These are phyloP conservation scores for Oasisia sp. DNA, from an alignment of 2,888 invertebrate genomes.

Conservation along the genomic window DNA sequence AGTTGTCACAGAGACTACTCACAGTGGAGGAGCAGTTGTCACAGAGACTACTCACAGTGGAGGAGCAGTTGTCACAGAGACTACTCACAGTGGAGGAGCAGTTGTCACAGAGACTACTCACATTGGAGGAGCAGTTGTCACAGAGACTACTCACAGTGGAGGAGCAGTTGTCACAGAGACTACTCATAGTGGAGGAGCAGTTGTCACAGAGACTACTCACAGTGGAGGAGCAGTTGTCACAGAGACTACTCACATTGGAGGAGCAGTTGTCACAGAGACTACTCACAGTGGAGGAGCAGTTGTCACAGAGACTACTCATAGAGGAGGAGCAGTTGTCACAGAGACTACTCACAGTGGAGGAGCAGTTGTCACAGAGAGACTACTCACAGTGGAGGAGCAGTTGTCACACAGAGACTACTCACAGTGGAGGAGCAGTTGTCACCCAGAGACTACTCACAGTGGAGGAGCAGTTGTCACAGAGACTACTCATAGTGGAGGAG, in stretches of 20 bases:
- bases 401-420: too few species aligned
- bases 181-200: constrained; percentile 72
- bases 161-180: constrained; percentile 91
- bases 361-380: constrained; percentile 95
- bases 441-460: too few species aligned
- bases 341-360: constrained; percentile 63
- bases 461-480: constrained; percentile 87
- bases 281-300: constrained; percentile 74
- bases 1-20: constrained; percentile 97
- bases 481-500: constrained; percentile 27
- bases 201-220: constrained; percentile 97
- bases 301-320: constrained; percentile 94
- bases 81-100: constrained; percentile 72
- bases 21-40: constrained; percentile 80
- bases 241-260: constrained; percentile 71
- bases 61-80: constrained; percentile 90
- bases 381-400: constrained; percentile 72
- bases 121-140: constrained; percentile 80
- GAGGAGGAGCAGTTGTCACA: constrained; percentile 85
- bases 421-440: constrained; percentile 80
- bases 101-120: constrained; percentile 96
- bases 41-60: constrained; percentile 77
- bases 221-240: constrained; percentile 82
- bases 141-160: constrained; percentile 77
- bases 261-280: constrained; percentile 93